Evolutionary conservation across 1,140 invertebrate genomes (phyloP), one percentile per base, ranked within the genome.

Genomic region (Habropoda laboriosa): DNA sequence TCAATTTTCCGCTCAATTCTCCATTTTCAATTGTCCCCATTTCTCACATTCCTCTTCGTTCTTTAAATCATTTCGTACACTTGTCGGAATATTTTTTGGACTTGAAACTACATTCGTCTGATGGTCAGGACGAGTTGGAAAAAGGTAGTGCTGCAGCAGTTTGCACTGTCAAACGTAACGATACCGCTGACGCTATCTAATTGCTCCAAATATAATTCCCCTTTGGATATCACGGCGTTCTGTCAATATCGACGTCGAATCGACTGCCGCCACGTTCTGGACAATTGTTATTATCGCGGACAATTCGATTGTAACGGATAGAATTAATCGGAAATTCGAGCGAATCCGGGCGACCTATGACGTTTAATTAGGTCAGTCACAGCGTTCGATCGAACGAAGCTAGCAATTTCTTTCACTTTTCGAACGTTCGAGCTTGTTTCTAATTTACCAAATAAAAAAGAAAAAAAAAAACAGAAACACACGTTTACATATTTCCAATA

Each of bases 251-350:
- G 24, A 47, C 5, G 24, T 18, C 27, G 16, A 21, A 58, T 58
- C 30, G 18, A 18, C 21, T 12, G 38, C 38, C 13, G 45, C n/a
- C 16, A 55, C 8, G 21, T 27, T 45, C n/a, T 27, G 3, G 58
- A 2, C 27, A 51, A 64, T 64, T 47, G 76, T 51, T 79, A 67
- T 82, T 79, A 72, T 66, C 53, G n/a, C 40, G 45, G 38, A 30
- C 42, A 32, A 60, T 77, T 30, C 38, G 35, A 32, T 38, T 27
- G 49, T 66, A 80, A 73, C 61, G 45, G 47, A 67, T 30, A 53
- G 60, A 24, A 82, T 67, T 80, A 53, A 80, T 80, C 35, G 61
- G 51, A 71, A 73, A 80, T 64, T 60, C 58, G 58, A 79, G 51
- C 30, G 66, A 55, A 66, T 63, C 61, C 49, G 35, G 51, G 42